Percentiles rank a stretch among this genome's conserved stretches.
Conservation (phyloP, 2,113 vertebrate genomes). For the Toxotes chatareus region DNA sequence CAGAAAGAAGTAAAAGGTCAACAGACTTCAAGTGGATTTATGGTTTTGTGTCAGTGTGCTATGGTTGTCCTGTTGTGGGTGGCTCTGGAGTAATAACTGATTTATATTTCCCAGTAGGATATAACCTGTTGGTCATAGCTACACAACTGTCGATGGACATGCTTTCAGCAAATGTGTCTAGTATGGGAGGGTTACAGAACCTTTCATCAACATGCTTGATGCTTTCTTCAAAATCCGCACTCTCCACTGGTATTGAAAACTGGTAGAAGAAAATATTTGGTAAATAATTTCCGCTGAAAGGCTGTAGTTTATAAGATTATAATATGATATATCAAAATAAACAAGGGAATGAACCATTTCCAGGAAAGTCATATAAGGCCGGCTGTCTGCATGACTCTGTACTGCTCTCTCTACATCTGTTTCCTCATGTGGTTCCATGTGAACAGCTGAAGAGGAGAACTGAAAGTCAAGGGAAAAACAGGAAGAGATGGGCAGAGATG, state of each 20-base stretch:
- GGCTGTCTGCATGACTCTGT: neutral
- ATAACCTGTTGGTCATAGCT: neutral
- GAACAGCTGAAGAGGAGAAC: conserved; percentile 34
- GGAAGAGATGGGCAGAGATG: neutral
- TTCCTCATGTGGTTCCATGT: conserved; percentile 21
- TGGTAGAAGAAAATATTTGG: neutral
- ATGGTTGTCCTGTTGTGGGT: neutral
- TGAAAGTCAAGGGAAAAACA: conserved; percentile 40
- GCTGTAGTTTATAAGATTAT: neutral
- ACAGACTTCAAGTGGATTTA: neutral
- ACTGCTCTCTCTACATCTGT: conserved; percentile 29
- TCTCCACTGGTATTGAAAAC: neutral
- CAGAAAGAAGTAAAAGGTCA: neutral
- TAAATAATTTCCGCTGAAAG: neutral
- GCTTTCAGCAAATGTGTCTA: neutral
- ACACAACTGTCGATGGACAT: neutral
- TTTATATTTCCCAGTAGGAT: neutral
- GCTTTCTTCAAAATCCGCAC: neutral
- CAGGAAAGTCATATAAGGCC: too few species aligned
- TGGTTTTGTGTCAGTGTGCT: neutral
- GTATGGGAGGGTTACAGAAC: neutral
- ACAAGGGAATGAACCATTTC: neutral
- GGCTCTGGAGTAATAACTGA: neutral
- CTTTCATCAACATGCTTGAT: neutral
- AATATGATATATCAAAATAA: neutral